Conservation (phyloP, 2,113 vertebrate species). For the Rallus limicola region DNA sequence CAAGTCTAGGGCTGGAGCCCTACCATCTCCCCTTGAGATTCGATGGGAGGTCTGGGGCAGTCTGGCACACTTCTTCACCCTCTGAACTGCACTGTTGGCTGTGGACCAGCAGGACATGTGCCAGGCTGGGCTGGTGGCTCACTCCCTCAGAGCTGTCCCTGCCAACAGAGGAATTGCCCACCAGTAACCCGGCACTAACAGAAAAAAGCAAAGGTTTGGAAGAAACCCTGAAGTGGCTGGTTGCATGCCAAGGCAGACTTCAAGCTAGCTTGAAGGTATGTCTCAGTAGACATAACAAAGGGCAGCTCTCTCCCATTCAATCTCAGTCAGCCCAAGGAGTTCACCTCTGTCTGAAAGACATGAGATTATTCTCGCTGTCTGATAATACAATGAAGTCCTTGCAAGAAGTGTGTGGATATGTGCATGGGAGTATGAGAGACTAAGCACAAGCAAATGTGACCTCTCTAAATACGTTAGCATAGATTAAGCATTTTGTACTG, state of each 20-base stretch:
- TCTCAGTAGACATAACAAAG: background rate
- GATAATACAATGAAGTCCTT: background rate
- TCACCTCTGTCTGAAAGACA: background rate
- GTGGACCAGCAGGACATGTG: rapidly evolving
- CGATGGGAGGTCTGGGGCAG: rapidly evolving
- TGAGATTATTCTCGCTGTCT: background rate
- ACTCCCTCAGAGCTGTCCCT: background rate
- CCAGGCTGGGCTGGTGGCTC: background rate
- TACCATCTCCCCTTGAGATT: background rate
- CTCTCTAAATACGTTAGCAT: background rate
- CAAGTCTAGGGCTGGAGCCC: background rate
- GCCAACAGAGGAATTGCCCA: background rate
- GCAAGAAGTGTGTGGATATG: background rate
- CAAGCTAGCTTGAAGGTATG: background rate
- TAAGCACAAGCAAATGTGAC: background rate
- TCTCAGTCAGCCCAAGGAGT: background rate
- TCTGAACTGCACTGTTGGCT: rapidly evolving
- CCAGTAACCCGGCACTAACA: rapidly evolving
- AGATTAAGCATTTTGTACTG: background rate
- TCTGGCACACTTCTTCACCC: background rate
- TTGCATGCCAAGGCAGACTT: background rate
- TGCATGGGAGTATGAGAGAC: background rate
- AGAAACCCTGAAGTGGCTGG: background rate
- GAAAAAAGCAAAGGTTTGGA: background rate
- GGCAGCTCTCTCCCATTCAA: background rate